These are phyloP conservation scores for Pachymerium ferrugineum DNA, from an alignment of 2,888 invertebrate genomes.

Conservation along the genomic window DNA sequence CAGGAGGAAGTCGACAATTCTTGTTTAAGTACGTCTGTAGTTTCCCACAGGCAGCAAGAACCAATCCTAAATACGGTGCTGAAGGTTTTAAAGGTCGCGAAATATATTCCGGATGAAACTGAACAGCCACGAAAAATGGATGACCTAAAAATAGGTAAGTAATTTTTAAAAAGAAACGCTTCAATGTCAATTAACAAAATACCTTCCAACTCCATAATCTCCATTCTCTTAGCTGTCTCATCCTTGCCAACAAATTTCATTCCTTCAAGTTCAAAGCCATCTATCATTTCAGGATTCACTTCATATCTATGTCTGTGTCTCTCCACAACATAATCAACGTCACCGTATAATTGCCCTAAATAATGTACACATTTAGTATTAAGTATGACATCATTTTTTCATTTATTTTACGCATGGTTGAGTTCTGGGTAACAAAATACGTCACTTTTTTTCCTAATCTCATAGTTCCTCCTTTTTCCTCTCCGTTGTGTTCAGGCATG, in stretches of 20 bases:
- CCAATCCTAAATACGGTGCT: constrained; percentile 89
- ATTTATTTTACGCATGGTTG: constrained; percentile 47
- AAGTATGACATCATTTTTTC: neutral
- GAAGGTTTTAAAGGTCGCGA: constrained; percentile 86
- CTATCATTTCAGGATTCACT: constrained; percentile 81
- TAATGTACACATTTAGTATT: constrained; percentile 37
- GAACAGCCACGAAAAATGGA: constrained; percentile 89
- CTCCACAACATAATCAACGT: constrained; percentile 75
- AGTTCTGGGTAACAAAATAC: constrained; percentile 58
- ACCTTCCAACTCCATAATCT: constrained; percentile 74
- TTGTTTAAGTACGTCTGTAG: constrained; percentile 50
- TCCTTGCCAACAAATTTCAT: constrained; percentile 83
- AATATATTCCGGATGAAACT: constrained; percentile 97
- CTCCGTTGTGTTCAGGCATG: constrained; percentile 97
- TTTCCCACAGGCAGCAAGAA: constrained; percentile 81
- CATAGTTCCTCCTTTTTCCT: constrained; percentile 96
- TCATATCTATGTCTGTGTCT: constrained; percentile 96
- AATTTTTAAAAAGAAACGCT: neutral
- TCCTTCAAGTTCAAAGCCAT: constrained; percentile 70
- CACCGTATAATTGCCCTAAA: constrained; percentile 69
- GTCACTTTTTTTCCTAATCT: constrained; percentile 89
- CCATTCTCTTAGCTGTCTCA: constrained; percentile 81
- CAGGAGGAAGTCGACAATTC: neutral
- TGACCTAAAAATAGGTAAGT: constrained; percentile 55
- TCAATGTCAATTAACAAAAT: neutral